A percentile compares a stretch with the other conserved stretches of the same genome.
Evolutionary conservation across 1,140 invertebrate genomes (phyloP).

Genomic region (Phocides pigmalion): DNA sequence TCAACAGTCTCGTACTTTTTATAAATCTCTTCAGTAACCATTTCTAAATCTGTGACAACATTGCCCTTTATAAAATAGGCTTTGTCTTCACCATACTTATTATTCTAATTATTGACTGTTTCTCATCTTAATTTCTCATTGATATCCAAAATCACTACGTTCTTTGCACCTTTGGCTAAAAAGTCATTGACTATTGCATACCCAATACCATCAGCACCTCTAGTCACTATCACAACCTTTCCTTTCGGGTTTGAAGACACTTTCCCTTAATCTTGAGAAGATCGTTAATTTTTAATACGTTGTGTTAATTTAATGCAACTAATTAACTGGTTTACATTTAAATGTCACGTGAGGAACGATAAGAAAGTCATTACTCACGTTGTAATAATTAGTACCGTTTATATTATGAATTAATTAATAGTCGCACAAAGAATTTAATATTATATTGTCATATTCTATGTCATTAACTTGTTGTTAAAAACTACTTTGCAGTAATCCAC

Average conservation of each 20-base stretch:
- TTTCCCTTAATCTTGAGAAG: too few relatives aligned
- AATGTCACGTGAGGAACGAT: too few relatives aligned
- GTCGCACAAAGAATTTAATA: too few relatives aligned
- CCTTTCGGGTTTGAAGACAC: constrained; percentile 50
- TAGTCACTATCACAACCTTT: constrained; percentile 59
- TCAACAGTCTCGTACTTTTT: constrained; percentile 81
- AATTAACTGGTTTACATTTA: too few relatives aligned
- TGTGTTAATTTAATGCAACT: too few relatives aligned
- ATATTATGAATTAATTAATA: too few relatives aligned
- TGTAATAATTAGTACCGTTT: too few relatives aligned
- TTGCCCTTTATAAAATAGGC: constrained; percentile 77
- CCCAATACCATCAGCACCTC: constrained; percentile 59
- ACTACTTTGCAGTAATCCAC: too few relatives aligned
- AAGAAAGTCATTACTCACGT: too few relatives aligned
- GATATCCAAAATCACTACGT: constrained; percentile 70
- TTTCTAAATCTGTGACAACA: constrained; percentile 73
- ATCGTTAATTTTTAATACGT: too few relatives aligned
- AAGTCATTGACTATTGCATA: constrained; percentile 54
- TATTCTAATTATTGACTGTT: constrained; percentile 61
- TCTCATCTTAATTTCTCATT: constrained; percentile 52
- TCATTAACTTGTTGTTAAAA: too few relatives aligned
- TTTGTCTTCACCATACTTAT: constrained; percentile 73
- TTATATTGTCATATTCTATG: too few relatives aligned
- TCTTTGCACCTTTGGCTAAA: constrained; percentile 54
- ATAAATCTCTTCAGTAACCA: constrained; percentile 66